Evolutionary conservation across 2,888 invertebrate species (phyloP).

Genomic region (Malacosoma neustria): DNA sequence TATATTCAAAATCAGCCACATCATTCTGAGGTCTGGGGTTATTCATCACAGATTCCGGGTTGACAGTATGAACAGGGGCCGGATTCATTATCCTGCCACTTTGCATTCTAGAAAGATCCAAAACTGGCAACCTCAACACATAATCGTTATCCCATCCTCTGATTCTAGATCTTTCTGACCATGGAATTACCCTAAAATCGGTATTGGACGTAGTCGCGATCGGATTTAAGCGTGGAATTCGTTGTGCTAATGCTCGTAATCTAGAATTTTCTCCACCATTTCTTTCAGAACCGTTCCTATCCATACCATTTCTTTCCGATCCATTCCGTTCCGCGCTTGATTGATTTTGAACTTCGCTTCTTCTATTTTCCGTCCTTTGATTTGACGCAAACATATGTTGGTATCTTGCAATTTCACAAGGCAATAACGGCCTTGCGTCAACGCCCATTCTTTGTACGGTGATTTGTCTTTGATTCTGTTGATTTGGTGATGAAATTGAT

Average conservation of each 20-base stretch:
- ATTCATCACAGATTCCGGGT: slow-evolving; percentile 25
- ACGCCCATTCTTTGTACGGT: slow-evolving; percentile 74
- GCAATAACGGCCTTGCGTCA: slow-evolving; percentile 69
- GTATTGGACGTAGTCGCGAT: slow-evolving; percentile 23
- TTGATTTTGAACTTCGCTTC: slow-evolving; percentile 27
- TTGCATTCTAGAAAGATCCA: slow-evolving; percentile 40
- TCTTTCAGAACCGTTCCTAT: slow-evolving; percentile 32
- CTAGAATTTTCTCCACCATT: slow-evolving; percentile 38
- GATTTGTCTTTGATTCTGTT: slow-evolving; percentile 51
- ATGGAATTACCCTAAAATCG: slow-evolving; percentile 42
- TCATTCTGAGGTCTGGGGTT: slow-evolving; percentile 28
- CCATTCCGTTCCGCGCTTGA: slow-evolving; percentile 11
- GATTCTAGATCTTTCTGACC: slow-evolving; percentile 35
- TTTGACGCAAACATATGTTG: slow-evolving; percentile 56
- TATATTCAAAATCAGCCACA: slow-evolving; percentile 26
- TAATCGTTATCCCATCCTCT: slow-evolving; percentile 44
- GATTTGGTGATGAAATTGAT: slow-evolving; percentile 25
- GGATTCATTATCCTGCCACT: slow-evolving; percentile 18
- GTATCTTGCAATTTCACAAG: slow-evolving; percentile 65
- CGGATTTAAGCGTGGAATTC: slow-evolving; percentile 46
- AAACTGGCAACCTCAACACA: slow-evolving; percentile 40
- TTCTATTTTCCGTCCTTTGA: slow-evolving; percentile 23
- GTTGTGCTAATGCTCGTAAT: slow-evolving; percentile 40
- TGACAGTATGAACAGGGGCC: slow-evolving; percentile 23
- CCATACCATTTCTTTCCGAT: slow-evolving; percentile 28